Evolutionary conservation across 2,888 invertebrate species (phyloP).

Genomic region (Caprella mutica): DNA sequence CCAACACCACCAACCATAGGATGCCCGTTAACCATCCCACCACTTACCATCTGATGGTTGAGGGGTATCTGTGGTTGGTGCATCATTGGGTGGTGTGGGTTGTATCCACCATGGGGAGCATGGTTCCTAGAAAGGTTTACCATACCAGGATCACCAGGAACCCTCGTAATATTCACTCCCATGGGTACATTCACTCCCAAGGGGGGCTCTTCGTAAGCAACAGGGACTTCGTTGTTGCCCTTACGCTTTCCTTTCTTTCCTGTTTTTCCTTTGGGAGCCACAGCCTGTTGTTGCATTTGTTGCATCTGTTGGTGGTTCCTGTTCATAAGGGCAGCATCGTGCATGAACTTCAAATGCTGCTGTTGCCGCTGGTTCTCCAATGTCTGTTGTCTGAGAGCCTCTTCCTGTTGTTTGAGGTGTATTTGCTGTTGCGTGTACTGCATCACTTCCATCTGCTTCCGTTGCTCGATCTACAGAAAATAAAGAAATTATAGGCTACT

Average conservation of each 20-base stretch:
- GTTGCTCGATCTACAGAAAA: too few relatives aligned
- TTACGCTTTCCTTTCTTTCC: conserved; percentile 20
- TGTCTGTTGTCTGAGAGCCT: conserved; percentile 27
- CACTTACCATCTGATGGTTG: conserved; percentile 9
- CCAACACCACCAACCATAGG: conserved; percentile 4
- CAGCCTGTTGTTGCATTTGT: too few relatives aligned
- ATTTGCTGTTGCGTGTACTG: conserved; percentile 30
- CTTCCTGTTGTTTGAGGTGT: conserved; percentile 31
- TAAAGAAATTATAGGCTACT: too few relatives aligned
- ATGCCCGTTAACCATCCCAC: background rate
- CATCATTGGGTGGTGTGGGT: conserved; percentile 24
- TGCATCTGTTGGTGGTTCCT: background rate
- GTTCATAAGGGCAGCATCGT: background rate
- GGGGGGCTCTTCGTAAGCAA: conserved; percentile 31
- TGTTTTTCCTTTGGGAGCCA: background rate
- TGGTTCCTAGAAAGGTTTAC: conserved; percentile 32
- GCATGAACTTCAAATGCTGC: conserved; percentile 21
- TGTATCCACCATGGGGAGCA: conserved; percentile 23
- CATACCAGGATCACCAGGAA: conserved; percentile 39
- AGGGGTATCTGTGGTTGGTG: conserved; percentile 19
- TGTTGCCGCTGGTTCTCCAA: conserved; percentile 28
- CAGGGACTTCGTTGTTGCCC: conserved; percentile 24
- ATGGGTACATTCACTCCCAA: conserved; percentile 49
- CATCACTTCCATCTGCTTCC: conserved; percentile 20
- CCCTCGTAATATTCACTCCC: conserved; percentile 66